A percentile compares a stretch with the other conserved stretches of the same genome.
Conservation (phyloP, 2,113 vertebrate genomes). For the Eulemur macaco region DNA sequence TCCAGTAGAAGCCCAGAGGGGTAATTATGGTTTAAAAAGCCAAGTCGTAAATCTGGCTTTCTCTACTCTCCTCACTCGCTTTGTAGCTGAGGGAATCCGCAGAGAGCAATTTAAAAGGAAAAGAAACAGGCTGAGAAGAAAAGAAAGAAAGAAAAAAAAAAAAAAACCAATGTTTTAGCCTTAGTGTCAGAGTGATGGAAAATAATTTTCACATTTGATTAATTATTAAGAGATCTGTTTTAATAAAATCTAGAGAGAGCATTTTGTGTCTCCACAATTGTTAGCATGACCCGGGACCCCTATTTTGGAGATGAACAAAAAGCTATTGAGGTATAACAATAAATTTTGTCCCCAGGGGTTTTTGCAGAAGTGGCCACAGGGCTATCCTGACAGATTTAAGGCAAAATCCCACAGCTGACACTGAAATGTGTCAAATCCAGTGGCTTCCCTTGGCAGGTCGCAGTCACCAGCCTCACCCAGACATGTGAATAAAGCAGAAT, state of each 20-base stretch:
- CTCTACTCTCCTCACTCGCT: constrained; percentile 31
- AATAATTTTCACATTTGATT: constrained; percentile 79
- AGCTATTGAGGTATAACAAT: constrained; percentile 77
- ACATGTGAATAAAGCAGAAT: not conserved
- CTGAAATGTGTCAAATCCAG: not conserved
- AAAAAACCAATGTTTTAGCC: constrained; percentile 32
- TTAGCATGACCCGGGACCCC: constrained; percentile 72
- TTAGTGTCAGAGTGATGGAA: constrained; percentile 72
- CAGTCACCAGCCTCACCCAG: not conserved
- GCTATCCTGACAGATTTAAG: constrained; percentile 63
- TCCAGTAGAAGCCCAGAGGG: constrained; percentile 52
- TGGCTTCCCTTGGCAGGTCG: not conserved
- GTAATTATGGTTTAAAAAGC: constrained; percentile 74
- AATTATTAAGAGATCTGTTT: constrained; percentile 81
- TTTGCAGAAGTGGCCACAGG: constrained; percentile 62
- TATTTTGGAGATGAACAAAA: constrained; percentile 70
- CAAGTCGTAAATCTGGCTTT: constrained; percentile 62
- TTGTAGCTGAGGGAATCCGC: constrained; percentile 55
- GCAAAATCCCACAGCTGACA: constrained; percentile 47
- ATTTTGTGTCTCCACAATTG: constrained; percentile 65
- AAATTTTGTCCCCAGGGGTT: constrained; percentile 71
- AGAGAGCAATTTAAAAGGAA: constrained; percentile 68
- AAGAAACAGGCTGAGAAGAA: constrained; percentile 52
- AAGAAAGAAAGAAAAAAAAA: not conserved
- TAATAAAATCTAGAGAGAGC: constrained; percentile 76